Base-by-base conservation (phyloP, 2,113 vertebrate genomes). In the Carollia perspicillata region DNA sequence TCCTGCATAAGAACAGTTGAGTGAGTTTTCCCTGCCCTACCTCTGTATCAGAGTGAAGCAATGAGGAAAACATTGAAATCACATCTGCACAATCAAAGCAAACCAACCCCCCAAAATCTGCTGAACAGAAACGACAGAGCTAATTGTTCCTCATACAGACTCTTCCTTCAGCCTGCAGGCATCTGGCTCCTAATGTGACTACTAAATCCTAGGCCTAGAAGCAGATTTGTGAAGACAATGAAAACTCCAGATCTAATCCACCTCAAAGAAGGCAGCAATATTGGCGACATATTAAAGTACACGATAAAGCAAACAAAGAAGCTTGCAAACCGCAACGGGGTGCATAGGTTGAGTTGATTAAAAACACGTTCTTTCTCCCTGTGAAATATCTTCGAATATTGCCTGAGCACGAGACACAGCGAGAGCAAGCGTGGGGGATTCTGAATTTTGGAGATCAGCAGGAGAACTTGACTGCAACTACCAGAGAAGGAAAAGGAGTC, bases 1-100 rank as follows among this genome's bases (percentile, higher is more conserved):
- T 37, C 69, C 74, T 63, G 10, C 37, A 28, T 42, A 92, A 74
- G 35, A 93, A 81, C 26, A 5, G 22, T 44, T 6, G 9, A 55
- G 77, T 30, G 30, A 51, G 90, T 93, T 75, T 84, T 90, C 66
- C 84, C 87, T 55, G n/a, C 37, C 72, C 83, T 88, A 83, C 53
- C 6, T 74, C 65, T 74, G 14, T 9, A n/a, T 92, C 66, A n/a
- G 84, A 88, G n/a, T 58, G 93, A 97, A 80, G 14, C 86, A 68
- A 87, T 60, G 33, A 89, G 84, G 53, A 93, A 96, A 97, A 95
- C 12, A 97, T 77, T 96, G 97, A 91, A 97, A 96, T 77, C 66
- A 63, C 12, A 60, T 71, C 51, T 83, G 23, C 20, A 85, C 93
- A 78, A 81, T 13, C 42, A 20, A 93, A 87, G 77, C 22, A 88